Evolutionary conservation across 2,888 invertebrate genomes (phyloP), one percentile per base, ranked within the genome.

Genomic region (Cheilosia scutellata): DNA sequence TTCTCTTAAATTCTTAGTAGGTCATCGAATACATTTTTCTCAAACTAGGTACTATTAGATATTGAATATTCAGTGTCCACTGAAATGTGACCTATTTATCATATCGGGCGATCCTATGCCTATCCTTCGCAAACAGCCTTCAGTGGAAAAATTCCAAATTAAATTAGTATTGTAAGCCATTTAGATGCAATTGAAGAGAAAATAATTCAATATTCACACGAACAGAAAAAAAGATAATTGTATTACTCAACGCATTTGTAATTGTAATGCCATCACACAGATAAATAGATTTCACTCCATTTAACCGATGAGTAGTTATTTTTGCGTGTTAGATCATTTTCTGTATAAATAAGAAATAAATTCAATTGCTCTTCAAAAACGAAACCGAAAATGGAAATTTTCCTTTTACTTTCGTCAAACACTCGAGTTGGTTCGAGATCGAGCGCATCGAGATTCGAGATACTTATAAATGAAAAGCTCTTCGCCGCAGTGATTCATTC

Each of bases 321-420:
- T 27, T 20, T 29, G 40, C 29, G 51, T 16, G 16, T 63, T 63
- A 47, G 62, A 44, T 74, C 63, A 55, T 44, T 13, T 72, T 40
- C 13, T 13, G 40, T 13, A 13, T 13, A 13, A 40, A 20, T 20
- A 40, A 40, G 5, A 44, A 16, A 44, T n/a, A 44, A 44, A 40
- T 40, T 47, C 47, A 47, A 37, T 70, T 29, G 9, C 31, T 31
- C 29, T 65, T 37, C 37, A 65, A 71, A 82, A 71, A 71, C 76
- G 76, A 76, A 82, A 76, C 76, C 70, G 65, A 82, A 76, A 47
- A 70, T 76, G 76, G 82, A 63, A 70, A 47, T 63, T 57, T 76
- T 76, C 65, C 70, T 65, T 44, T 76, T 60, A 70, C 76, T 76
- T 76, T 82, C 70, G 40, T 82, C 68, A 44, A 42, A 70, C 44